Base-by-base conservation (phyloP, 2,888 invertebrate species). In the Drosophila meridiana region DNA sequence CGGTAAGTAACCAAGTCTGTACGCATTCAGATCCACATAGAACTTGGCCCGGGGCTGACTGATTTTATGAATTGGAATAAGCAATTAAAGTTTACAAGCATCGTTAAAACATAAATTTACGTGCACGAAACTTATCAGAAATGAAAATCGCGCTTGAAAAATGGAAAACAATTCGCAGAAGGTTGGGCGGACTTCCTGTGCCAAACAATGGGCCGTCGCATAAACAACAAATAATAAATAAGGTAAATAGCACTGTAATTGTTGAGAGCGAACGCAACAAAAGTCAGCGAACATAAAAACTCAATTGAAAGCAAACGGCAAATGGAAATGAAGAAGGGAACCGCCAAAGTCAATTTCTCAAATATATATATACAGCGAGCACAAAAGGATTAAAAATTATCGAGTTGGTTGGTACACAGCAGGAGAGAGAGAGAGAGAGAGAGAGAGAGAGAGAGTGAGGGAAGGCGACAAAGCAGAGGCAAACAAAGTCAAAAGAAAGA, bases 1-100 rank as follows among this genome's bases (percentile, higher is more conserved):
- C 92, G 96, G 96, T 96, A 93, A 94, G 95, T 93, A 65, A n/a
- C 3, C 30, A 20, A n/a, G 30, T 63, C 20, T 48, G 38, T 26
- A 5, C 26, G 11, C n/a, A 28, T 40, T 69, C 26, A 48, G 14
- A 43, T 60, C 42, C 30, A 48, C 42, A 43, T 32, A 34, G 30
- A 80, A 73, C 60, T 52, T 70, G 36, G 30, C 14, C 28, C 34
- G 11, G 8, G 47, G 30, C 52, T 43, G 58, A 11, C 52, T 43
- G 58, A 11, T 42, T 36, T 60, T 61, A 50, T 61, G 43, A 67
- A 75, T 34, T 66, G 69, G 74, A 74, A 75, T 75, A 69, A 69
- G 80, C 78, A 81, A 78, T 79, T 80, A 75, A 73, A 85, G 68
- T 78, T 84, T 84, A 76, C 58, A 81, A 79, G 67, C 64, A 73